Conservation (phyloP, 2,797 vertebrate species). For the Pangasius krempfi region DNA sequence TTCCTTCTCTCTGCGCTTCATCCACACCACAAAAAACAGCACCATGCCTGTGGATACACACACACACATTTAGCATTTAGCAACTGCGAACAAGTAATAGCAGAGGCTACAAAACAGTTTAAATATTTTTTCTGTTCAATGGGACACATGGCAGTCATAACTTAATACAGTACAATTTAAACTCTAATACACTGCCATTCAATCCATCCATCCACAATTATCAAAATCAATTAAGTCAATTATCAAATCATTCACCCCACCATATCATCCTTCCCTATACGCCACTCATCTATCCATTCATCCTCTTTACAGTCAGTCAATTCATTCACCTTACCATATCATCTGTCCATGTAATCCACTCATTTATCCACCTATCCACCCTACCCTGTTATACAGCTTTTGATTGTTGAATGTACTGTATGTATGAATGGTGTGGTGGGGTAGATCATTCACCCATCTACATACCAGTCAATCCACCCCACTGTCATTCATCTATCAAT, state of each 20-base stretch:
- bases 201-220: neutral
- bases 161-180: neutral
- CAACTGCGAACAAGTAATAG: neutral
- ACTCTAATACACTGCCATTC: neutral
- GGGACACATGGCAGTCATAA: neutral
- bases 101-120: too few species aligned
- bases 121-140: neutral
- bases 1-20: constrained; percentile 94
- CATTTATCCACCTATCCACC: too few species aligned
- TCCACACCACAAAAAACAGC: constrained; percentile 93
- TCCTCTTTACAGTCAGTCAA: neutral
- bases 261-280: neutral
- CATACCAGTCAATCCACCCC: neutral
- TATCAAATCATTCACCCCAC: neutral
- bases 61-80: constrained; percentile 23
- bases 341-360: neutral
- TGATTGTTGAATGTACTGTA: neutral
- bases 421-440: neutral
- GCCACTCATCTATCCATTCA: neutral
- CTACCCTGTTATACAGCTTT: neutral
- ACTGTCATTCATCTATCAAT: constrained; percentile 9
- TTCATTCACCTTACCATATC: neutral
- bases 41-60: constrained; percentile 87
- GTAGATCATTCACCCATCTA: neutral
- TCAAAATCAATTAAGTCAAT: neutral